A percentile compares a stretch with the other conserved stretches of the same genome.
Evolutionary conservation across 2,888 invertebrate species (phyloP).

Genomic region (Oxycera nigricornis): DNA sequence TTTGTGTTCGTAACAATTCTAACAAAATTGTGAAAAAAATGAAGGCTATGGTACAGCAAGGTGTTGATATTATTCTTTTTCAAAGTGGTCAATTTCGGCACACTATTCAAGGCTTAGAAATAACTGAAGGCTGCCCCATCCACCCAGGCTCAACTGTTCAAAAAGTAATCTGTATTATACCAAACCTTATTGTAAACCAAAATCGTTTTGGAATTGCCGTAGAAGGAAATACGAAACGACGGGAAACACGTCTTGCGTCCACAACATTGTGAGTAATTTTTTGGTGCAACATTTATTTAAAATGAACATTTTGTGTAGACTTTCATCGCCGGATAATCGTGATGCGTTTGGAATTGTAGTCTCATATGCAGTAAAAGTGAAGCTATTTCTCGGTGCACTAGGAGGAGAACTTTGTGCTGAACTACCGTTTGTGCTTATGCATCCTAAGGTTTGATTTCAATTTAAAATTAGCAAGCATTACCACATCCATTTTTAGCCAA

Average conservation of each 20-base stretch:
- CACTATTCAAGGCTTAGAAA: slow-evolving; percentile 86
- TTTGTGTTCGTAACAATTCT: slow-evolving; percentile 91
- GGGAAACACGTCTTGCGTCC: slow-evolving; percentile 87
- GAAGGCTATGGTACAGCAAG: slow-evolving; percentile 91
- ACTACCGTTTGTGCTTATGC: slow-evolving; percentile 90
- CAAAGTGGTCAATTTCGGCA: slow-evolving; percentile 95
- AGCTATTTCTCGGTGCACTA: slow-evolving; percentile 89
- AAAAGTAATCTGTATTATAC: slow-evolving; percentile 86
- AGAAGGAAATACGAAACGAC: slow-evolving; percentile 86
- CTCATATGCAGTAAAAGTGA: slow-evolving; percentile 93
- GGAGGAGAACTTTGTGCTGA: slow-evolving; percentile 92
- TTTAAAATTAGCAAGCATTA: too few species aligned
- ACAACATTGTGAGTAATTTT: slow-evolving; percentile 79
- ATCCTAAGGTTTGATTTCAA: slow-evolving; percentile 88
- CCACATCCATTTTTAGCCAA: too few species aligned
- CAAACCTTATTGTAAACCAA: slow-evolving; percentile 77
- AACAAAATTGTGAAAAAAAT: slow-evolving; percentile 96
- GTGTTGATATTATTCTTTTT: slow-evolving; percentile 94
- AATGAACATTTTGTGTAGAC: slow-evolving; percentile 60
- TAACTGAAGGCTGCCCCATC: slow-evolving; percentile 74
- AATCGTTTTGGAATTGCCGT: slow-evolving; percentile 90
- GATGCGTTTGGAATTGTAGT: slow-evolving; percentile 96
- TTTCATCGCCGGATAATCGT: slow-evolving; percentile 80
- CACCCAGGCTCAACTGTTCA: slow-evolving; percentile 69
- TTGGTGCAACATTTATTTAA: slow-evolving; percentile 28